These are phyloP conservation scores for Agonopterix arenella DNA, from an alignment of 2,888 invertebrate species.

Conservation along the genomic window DNA sequence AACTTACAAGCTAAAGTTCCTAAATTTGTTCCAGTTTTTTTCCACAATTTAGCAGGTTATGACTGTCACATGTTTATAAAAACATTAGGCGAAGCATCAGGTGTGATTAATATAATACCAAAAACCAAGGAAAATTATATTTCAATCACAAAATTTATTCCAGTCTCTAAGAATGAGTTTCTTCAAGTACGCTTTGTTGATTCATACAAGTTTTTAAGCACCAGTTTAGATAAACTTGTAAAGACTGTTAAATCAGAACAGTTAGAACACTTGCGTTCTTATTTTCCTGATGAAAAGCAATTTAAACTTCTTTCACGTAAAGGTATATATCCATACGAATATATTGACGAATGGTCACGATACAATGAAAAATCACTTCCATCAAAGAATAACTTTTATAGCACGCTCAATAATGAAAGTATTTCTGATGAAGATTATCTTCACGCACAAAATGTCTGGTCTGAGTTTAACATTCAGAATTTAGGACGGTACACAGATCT, in stretches of 20 bases:
- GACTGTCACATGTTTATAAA: not conserved
- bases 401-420: too few species aligned
- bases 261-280: too few species aligned
- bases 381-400: too few species aligned
- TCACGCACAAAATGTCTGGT: too few species aligned
- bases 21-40: constrained; percentile 3
- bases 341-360: constrained; percentile 10
- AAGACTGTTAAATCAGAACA: constrained; percentile 8
- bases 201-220: not conserved
- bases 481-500: too few species aligned
- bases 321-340: constrained; percentile 14
- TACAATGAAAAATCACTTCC: constrained; percentile 13
- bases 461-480: too few species aligned
- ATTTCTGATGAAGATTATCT: too few species aligned
- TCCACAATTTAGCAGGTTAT: constrained; percentile 7
- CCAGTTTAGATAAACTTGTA: constrained; percentile 1
- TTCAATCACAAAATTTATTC: constrained; percentile 23
- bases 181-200: constrained; percentile 8
- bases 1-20: constrained; percentile 1
- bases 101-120: constrained; percentile 6
- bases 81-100: not conserved
- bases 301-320: too few species aligned
- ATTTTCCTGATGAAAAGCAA: too few species aligned
- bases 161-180: not conserved
- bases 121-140: constrained; percentile 29